Percentiles rank a stretch among this genome's conserved stretches.
Conservation (phyloP, 2,888 invertebrate species). For the Caenorhabditis doughertyi region DNA sequence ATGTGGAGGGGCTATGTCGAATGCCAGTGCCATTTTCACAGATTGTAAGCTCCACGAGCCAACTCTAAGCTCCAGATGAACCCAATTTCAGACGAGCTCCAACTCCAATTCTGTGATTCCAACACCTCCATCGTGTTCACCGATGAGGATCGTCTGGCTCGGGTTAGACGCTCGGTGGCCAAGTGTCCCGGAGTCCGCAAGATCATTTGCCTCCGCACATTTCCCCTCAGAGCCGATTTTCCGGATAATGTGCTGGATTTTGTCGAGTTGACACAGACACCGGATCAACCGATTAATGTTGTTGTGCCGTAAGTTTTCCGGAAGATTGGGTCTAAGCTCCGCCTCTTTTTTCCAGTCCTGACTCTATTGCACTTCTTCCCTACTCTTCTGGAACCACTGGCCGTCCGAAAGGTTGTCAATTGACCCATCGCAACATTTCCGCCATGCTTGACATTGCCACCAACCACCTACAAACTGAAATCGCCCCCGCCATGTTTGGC, state of each 20-base stretch:
- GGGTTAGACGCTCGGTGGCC: conserved; percentile 63
- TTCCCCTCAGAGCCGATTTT: conserved; percentile 58
- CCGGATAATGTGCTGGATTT: conserved; percentile 62
- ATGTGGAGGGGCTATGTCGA: conserved; percentile 76
- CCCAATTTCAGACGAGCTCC: conserved; percentile 72
- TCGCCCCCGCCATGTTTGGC: conserved; percentile 57
- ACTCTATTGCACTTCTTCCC: conserved; percentile 65
- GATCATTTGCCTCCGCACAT: conserved; percentile 64
- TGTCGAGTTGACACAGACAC: conserved; percentile 54
- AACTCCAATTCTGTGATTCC: conserved; percentile 70
- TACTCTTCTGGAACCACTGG: conserved; percentile 86
- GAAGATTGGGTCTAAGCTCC: neutral
- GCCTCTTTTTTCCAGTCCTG: conserved; percentile 29
- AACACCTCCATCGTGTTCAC: conserved; percentile 69
- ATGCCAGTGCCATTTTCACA: conserved; percentile 78
- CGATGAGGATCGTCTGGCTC: conserved; percentile 65
- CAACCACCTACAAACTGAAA: conserved; percentile 55
- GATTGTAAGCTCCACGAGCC: conserved; percentile 76
- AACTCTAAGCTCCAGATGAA: too few relatives aligned
- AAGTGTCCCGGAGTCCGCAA: conserved; percentile 61
- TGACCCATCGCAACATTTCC: conserved; percentile 74
- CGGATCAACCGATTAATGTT: conserved; percentile 47
- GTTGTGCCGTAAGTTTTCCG: conserved; percentile 20
- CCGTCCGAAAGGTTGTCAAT: conserved; percentile 76
- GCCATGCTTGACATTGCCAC: conserved; percentile 72